Conservation (phyloP, 2,797 vertebrate species). For the Gallinago stenura region DNA sequence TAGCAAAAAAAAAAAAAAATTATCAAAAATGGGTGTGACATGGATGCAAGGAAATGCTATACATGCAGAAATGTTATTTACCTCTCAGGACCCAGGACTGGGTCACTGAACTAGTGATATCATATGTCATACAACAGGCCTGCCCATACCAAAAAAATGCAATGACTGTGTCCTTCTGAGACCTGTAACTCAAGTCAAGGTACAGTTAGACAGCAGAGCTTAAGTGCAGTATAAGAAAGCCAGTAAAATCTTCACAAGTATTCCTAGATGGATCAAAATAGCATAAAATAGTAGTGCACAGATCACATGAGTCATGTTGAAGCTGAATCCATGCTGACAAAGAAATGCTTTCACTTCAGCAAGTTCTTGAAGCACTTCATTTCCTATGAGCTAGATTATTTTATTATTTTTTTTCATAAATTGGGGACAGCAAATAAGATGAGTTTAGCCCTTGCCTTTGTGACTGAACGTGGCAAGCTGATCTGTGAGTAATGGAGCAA, state of each 20-base stretch:
- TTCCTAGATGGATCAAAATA: slow-evolving; percentile 56
- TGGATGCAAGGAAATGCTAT: not conserved
- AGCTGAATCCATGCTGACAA: slow-evolving; percentile 56
- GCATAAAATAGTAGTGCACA: slow-evolving; percentile 27
- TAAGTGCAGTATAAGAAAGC: slow-evolving; percentile 20
- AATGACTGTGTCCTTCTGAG: not conserved
- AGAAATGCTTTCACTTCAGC: slow-evolving; percentile 58
- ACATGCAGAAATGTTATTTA: not conserved
- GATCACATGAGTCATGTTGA: slow-evolving; percentile 52
- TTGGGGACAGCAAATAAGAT: slow-evolving; percentile 54
- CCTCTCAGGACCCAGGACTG: not conserved
- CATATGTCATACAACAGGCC: not conserved
- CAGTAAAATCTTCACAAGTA: slow-evolving; percentile 29
- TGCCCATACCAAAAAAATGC: not conserved
- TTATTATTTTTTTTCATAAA: slow-evolving; percentile 72
- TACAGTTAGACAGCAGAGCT: not conserved
- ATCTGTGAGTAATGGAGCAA: slow-evolving; percentile 69
- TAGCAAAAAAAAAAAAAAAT: not conserved
- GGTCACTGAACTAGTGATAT: not conserved
- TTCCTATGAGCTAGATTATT: slow-evolving; percentile 69
- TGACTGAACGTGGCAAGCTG: slow-evolving; percentile 38
- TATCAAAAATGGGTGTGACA: not conserved
- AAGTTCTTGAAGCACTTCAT: slow-evolving; percentile 63
- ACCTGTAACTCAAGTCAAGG: not conserved
- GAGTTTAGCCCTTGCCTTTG: slow-evolving; percentile 65